Base-by-base conservation (phyloP, 2,113 vertebrate species). In the Noctilio leporinus region DNA sequence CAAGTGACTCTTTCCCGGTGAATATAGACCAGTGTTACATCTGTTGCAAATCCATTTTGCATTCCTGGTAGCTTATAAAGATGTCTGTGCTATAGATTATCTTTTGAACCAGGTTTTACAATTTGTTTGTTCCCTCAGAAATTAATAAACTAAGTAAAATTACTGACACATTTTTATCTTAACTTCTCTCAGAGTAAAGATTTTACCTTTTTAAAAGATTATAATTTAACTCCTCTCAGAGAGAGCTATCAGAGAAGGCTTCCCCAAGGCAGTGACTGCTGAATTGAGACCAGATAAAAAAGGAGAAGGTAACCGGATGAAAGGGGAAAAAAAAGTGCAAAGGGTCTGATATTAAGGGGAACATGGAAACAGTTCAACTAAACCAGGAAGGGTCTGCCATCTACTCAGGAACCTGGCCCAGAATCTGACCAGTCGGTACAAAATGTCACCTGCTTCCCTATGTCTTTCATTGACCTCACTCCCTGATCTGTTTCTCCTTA, bases 391-490 rank as follows among this genome's bases (percentile, higher is more conserved):
- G 9, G 35, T 6, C 9, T 14, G 20, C 26, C 24, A 1, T 33
- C 38, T 35, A 0, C 15, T n/a, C 28, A 40, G 47, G 35, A 64
- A 45, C 33, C n/a, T 1, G 75, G 38, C 40, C 28, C 26, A 57
- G 57, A 59, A 19, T 35, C n/a, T 12, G 19, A 11, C 38, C 26
- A 3, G 65, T 24, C 75, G 15, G 3, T 8, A 3, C 86, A 24
- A 6, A 55, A 19, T 7, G 53, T 73, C 19, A 43, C 19, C 5
- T 8, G 35, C 5, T n/a, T 26, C 47, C 59, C 0, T 0, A 4
- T 0, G 22, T 35, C 53, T 55, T 53, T 17, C 28, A 10, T 5
- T 5, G 45, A n/a, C 43, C 77, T 70, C 40, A 38, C 10, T 49
- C 47, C 17, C 85, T 1, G 8, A 24, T 9, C 24, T 0, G 2